Conservation (phyloP, 2,113 vertebrate genomes). For the Pluvialis apricaria region DNA sequence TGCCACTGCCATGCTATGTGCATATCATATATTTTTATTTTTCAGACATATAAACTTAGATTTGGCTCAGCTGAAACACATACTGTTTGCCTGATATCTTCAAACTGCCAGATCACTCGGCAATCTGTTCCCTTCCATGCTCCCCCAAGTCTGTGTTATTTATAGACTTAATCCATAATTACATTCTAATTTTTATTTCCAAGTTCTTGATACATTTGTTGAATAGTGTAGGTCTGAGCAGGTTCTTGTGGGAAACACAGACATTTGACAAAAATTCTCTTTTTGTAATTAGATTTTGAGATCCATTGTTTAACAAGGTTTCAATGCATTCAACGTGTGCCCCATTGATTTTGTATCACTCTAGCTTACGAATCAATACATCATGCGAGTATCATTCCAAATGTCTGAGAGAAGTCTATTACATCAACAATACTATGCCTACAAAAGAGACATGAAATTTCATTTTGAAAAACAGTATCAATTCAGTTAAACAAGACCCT, state of each 20-base stretch:
- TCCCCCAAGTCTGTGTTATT: conserved; percentile 13
- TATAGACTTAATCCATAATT: conserved; percentile 35
- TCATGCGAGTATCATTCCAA: not conserved
- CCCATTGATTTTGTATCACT: conserved; percentile 43
- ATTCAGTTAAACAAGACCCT: not conserved
- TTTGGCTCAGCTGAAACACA: not conserved
- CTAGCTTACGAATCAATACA: not conserved
- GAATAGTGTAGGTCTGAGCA: not conserved
- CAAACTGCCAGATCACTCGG: conserved; percentile 27
- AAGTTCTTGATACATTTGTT: conserved; percentile 26
- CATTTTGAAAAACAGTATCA: not conserved
- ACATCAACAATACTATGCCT: not conserved
- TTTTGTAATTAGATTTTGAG: conserved; percentile 37
- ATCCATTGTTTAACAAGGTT: not conserved
- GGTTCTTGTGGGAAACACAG: not conserved
- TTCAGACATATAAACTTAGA: not conserved
- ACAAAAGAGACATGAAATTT: not conserved
- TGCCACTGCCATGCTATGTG: not conserved
- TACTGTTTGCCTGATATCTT: conserved; percentile 10
- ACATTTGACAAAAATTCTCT: not conserved
- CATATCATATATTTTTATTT: not conserved
- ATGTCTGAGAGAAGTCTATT: not conserved
- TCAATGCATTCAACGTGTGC: not conserved
- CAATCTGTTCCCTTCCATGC: conserved; percentile 24
- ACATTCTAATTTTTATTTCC: conserved; percentile 13